Percentiles rank a stretch among this genome's conserved stretches.
Evolutionary conservation across 2,797 vertebrate species (phyloP).

Genomic region (Carcharodon carcharias): DNA sequence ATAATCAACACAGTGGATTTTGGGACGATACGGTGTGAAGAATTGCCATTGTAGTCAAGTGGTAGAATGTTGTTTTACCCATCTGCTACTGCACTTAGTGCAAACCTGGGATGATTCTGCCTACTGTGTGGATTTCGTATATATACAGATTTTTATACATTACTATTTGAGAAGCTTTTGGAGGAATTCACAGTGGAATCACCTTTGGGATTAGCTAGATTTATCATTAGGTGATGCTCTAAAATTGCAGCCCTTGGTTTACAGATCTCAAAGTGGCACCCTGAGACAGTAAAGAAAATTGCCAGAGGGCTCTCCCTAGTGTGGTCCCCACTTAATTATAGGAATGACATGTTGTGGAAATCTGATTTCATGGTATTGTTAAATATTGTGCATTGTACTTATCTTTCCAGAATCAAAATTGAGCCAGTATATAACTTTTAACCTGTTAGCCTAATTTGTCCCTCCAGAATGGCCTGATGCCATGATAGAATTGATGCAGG

Average conservation of each 20-base stretch:
- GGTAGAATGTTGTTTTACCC: no score
- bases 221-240: neutral
- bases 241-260: neutral
- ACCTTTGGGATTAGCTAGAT: neutral
- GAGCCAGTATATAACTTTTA: neutral
- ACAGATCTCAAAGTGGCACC: neutral
- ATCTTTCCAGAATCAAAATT: neutral
- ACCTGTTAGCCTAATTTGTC: neutral
- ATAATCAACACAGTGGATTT: no score
- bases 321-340: neutral
- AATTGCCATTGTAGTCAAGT: no score
- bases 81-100: no score
- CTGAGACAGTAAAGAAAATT: neutral
- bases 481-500: neutral
- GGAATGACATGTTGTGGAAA: neutral
- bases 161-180: neutral
- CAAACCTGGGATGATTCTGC: no score
- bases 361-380: neutral
- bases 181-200: neutral
- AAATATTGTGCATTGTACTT: neutral
- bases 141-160: neutral
- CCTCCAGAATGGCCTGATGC: neutral
- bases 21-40: no score
- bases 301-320: neutral
- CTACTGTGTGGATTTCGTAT: neutral